phyloP scores from a whole-genome alignment of 2,888 invertebrate species.

The Venusia cambrica region DNA sequence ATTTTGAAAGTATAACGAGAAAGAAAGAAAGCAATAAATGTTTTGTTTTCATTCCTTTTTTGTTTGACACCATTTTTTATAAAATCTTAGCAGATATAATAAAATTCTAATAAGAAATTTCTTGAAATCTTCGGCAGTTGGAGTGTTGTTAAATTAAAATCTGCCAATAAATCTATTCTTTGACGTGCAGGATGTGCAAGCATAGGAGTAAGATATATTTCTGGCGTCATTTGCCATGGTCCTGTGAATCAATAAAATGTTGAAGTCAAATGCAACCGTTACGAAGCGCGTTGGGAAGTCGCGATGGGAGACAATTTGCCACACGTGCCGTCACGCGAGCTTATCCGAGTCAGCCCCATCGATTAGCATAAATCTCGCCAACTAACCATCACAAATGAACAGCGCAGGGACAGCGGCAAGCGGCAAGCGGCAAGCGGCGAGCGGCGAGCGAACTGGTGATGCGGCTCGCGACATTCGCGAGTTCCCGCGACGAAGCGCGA shows the following conservation, averaged over 20 bases:
- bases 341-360: slow-evolving; percentile 72
- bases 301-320: slow-evolving; percentile 74
- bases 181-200: too few relatives aligned
- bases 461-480: slow-evolving; percentile 54
- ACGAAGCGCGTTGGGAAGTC: slow-evolving; percentile 63
- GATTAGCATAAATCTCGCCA: slow-evolving; percentile 80
- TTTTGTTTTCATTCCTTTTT: too few relatives aligned
- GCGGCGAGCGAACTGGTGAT: slow-evolving; percentile 57
- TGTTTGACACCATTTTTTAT: too few relatives aligned
- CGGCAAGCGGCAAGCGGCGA: slow-evolving; percentile 29
- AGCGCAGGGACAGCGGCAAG: slow-evolving; percentile 41
- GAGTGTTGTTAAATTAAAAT: slow-evolving; percentile 43
- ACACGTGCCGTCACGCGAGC: slow-evolving; percentile 75
- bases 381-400: slow-evolving; percentile 77
- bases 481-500: slow-evolving; percentile 66
- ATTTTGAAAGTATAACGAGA: too few relatives aligned
- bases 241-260: slow-evolving; percentile 54
- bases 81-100: too few relatives aligned
- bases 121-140: too few relatives aligned
- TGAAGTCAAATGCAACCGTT: slow-evolving; percentile 48
- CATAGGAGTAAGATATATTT: too few relatives aligned
- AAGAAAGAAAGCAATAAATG: too few relatives aligned
- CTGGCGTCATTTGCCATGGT: too few relatives aligned
- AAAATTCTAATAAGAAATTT: too few relatives aligned
- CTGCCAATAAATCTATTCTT: too few relatives aligned